Percentiles rank a stretch among this genome's conserved stretches.
Evolutionary conservation across 2,888 invertebrate species (phyloP).

Genomic region (Heliconius aoede): DNA sequence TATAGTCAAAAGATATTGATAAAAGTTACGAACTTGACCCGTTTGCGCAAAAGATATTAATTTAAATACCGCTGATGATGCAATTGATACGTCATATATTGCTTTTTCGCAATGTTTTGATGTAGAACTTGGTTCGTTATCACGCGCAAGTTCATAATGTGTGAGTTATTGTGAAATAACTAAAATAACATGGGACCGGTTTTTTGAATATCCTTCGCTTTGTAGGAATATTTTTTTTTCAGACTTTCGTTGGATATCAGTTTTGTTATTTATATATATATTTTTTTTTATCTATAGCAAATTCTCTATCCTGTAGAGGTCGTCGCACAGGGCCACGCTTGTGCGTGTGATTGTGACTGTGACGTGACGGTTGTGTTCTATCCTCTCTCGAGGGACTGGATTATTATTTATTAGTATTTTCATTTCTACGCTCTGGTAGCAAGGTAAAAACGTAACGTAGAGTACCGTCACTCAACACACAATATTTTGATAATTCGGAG

Average conservation of each 20-base stretch:
- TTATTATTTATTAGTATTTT: not conserved
- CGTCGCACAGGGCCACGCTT: too few species aligned
- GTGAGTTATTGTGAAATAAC: not conserved
- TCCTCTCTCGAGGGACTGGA: not conserved
- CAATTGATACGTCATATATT: conserved; percentile 61
- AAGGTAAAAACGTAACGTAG: not conserved
- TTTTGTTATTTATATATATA: not conserved
- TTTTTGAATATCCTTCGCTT: not conserved
- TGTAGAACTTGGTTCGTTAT: not conserved
- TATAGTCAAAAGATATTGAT: conserved; percentile 39
- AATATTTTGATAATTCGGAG: not conserved
- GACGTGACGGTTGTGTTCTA: not conserved
- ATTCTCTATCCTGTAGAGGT: too few species aligned
- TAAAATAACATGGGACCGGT: not conserved
- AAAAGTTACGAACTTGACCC: conserved; percentile 70
- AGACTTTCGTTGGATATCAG: not conserved
- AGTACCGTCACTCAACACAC: not conserved
- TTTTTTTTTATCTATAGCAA: not conserved
- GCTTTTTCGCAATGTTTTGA: conserved; percentile 54
- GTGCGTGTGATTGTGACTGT: too few species aligned
- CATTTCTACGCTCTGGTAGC: not conserved
- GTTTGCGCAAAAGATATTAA: conserved; percentile 65
- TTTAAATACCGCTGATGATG: conserved; percentile 60
- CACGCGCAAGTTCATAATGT: conserved; percentile 38
- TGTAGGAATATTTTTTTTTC: not conserved